Conservation (phyloP, 2,113 vertebrate species). For the Dicerorhinus sumatrensis region DNA sequence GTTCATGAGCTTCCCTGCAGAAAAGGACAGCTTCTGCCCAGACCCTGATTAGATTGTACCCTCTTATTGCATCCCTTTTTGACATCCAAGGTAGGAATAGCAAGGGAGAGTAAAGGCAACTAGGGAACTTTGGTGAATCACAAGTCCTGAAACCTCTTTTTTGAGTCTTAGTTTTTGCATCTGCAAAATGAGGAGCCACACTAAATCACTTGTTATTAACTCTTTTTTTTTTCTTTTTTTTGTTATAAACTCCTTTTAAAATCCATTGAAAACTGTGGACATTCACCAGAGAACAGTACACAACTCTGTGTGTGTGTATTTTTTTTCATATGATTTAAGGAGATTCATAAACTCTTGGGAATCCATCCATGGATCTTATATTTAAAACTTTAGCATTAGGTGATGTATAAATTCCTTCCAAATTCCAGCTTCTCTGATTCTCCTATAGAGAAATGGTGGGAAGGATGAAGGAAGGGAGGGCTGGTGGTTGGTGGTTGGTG, state of each 20-base stretch:
- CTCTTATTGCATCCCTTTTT: neutral
- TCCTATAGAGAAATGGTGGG: neutral
- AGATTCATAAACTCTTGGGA: conserved; percentile 12
- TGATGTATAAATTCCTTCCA: neutral
- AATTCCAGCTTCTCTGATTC: conserved; percentile 13
- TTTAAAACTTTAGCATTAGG: neutral
- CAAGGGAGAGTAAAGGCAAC: neutral
- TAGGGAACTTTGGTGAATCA: neutral
- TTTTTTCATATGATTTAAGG: conserved; percentile 26
- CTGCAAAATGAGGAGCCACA: conserved; percentile 11
- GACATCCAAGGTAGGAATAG: neutral
- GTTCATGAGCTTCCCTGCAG: neutral
- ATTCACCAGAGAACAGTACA: neutral
- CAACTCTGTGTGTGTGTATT: neutral
- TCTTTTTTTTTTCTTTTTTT: neutral
- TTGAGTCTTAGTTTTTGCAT: neutral
- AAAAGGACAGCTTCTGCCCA: neutral
- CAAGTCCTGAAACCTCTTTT: neutral
- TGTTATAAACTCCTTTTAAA: neutral
- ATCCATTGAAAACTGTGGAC: neutral
- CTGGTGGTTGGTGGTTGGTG: neutral
- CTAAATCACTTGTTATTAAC: neutral
- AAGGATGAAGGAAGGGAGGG: neutral
- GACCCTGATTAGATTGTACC: neutral
- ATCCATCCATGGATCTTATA: neutral